Conservation (phyloP, 2,888 invertebrate species). For the Eupithecia insigniata region DNA sequence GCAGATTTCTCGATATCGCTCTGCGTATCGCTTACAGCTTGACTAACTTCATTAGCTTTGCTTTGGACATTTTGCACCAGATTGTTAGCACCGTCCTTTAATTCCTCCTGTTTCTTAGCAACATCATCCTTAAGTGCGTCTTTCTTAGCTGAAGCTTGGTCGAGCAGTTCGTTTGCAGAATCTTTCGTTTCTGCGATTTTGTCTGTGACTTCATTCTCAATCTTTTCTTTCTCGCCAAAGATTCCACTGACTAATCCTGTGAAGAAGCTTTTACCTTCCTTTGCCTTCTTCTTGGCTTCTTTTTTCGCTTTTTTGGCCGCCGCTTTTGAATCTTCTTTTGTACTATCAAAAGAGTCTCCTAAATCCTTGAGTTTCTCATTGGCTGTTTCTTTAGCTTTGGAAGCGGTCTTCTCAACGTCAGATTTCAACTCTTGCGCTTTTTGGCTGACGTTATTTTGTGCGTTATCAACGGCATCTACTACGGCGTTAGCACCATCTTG, state of each 20-base stretch:
- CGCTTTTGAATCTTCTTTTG: conserved; percentile 65
- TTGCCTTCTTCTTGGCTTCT: conserved; percentile 74
- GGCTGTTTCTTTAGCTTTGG: conserved; percentile 59
- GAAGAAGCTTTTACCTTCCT: conserved; percentile 77
- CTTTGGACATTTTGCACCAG: conserved; percentile 53
- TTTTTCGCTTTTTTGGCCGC: conserved; percentile 62
- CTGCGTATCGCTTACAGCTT: conserved; percentile 53
- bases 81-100: conserved; percentile 54
- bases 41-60: conserved; percentile 57
- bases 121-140: conserved; percentile 62
- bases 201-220: conserved; percentile 72
- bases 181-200: conserved; percentile 72
- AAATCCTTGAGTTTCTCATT: conserved; percentile 64
- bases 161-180: conserved; percentile 63
- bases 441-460: conserved; percentile 59
- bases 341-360: conserved; percentile 62
- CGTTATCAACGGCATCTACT: conserved; percentile 57
- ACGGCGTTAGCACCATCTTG: conserved; percentile 66
- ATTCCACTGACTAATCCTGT: conserved; percentile 76
- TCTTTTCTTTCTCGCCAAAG: conserved; percentile 77
- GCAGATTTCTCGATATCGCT: conserved; percentile 55
- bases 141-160: conserved; percentile 67
- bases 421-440: conserved; percentile 63
- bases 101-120: conserved; percentile 61
- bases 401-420: conserved; percentile 58